Evolutionary conservation across 2,888 invertebrate genomes (phyloP).

Genomic region (Tethea ocularis): DNA sequence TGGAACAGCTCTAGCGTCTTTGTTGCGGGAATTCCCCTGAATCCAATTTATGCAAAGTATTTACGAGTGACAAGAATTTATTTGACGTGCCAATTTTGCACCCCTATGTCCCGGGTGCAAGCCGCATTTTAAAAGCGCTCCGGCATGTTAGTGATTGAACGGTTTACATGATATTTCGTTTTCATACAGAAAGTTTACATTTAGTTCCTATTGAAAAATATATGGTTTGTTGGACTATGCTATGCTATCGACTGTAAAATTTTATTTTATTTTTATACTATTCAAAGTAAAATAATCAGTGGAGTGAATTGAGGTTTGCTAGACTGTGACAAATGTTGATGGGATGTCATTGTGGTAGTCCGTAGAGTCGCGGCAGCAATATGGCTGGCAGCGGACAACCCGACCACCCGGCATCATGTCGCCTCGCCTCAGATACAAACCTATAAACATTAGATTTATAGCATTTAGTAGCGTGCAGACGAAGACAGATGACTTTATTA

Average conservation of each 20-base stretch:
- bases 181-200: conserved; percentile 27
- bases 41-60: conserved; percentile 80
- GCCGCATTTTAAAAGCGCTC: conserved; percentile 55
- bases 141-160: conserved; percentile 52
- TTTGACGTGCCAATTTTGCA: conserved; percentile 73
- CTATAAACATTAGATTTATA: conserved; percentile 41
- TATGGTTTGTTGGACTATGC: conserved; percentile 17
- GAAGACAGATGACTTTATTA: conserved; percentile 41
- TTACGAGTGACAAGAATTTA: conserved; percentile 78
- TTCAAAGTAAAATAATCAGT: not conserved
- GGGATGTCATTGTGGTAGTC: conserved; percentile 24
- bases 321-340: conserved; percentile 32
- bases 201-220: conserved; percentile 25
- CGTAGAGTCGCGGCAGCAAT: conserved; percentile 18
- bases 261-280: not conserved
- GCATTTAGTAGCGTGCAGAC: conserved; percentile 31
- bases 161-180: conserved; percentile 47
- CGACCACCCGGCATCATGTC: conserved; percentile 17
- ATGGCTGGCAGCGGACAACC: conserved; percentile 19
- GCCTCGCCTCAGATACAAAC: conserved; percentile 27
- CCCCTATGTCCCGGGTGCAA: conserved; percentile 45
- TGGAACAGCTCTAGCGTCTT: conserved; percentile 71
- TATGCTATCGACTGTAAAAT: not conserved
- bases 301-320: not conserved
- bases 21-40: conserved; percentile 72